phyloP scores from a whole-genome alignment of 2,797 vertebrate species.

The Acipenser oxyrinchus region DNA sequence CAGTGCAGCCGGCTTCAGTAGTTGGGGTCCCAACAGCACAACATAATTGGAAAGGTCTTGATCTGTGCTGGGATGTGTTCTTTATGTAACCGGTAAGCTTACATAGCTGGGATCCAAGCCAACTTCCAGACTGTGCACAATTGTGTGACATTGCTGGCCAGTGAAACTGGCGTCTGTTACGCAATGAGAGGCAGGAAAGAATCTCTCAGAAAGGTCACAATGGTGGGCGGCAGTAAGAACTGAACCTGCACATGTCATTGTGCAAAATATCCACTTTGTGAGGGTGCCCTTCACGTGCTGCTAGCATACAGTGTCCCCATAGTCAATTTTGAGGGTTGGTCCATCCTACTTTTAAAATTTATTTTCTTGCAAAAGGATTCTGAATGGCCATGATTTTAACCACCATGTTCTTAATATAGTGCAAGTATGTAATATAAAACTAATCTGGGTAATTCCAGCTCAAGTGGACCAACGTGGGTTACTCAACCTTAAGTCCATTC shows the following conservation, averaged over 20 bases:
- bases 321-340: constrained; percentile 25
- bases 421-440: no score
- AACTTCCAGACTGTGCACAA: not conserved
- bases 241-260: constrained; percentile 11
- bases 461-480: no score
- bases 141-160: not conserved
- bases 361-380: no score
- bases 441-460: no score
- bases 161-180: not conserved
- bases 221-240: constrained; percentile 7
- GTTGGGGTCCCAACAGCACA: not conserved
- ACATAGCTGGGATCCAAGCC: constrained; percentile 4
- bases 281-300: constrained; percentile 39
- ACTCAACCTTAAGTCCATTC: no score
- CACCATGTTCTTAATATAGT: no score
- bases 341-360: no score
- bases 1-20: not conserved
- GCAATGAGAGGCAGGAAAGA: constrained; percentile 15
- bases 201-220: constrained; percentile 15
- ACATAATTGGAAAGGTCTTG: not conserved
- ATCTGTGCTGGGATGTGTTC: not conserved
- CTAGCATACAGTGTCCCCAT: constrained; percentile 45
- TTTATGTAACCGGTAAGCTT: not conserved
- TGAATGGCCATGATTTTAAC: no score
- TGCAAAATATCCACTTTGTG: constrained; percentile 33